Evolutionary conservation across 2,113 vertebrate species (phyloP).

Genomic region (Atrichornis clamosus): DNA sequence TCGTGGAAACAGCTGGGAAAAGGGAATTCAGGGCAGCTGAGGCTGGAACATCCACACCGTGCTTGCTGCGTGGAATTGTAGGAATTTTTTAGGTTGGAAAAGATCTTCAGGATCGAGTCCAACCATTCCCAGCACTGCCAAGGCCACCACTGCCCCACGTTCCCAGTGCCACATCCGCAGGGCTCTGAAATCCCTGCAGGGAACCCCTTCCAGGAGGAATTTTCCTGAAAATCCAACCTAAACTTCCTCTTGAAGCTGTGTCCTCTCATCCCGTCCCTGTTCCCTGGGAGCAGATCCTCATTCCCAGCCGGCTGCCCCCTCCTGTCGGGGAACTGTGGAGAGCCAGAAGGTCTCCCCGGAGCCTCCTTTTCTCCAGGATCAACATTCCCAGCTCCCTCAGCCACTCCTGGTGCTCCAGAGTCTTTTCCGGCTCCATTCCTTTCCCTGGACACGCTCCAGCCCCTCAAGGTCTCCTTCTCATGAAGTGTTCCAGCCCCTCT

Average conservation of each 20-base stretch:
- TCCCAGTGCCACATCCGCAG: neutral
- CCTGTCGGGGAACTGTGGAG: neutral
- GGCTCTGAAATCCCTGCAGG: neutral
- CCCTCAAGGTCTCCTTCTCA: neutral
- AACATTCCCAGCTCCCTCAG: neutral
- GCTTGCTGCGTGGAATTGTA: neutral
- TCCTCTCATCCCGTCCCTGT: neutral
- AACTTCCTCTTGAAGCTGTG: neutral
- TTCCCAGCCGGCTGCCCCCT: neutral
- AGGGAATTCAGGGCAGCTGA: neutral
- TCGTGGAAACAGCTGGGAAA: neutral
- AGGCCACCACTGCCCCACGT: neutral
- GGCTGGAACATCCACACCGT: neutral
- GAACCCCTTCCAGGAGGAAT: neutral
- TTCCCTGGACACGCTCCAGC: neutral
- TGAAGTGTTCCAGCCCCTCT: neutral
- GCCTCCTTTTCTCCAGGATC: neutral
- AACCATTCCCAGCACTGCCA: neutral
- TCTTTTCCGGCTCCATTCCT: neutral
- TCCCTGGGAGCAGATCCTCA: neutral
- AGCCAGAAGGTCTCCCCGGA: neutral
- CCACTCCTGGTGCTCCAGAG: too few relatives aligned
- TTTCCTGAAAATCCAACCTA: neutral
- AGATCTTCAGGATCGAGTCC: neutral
- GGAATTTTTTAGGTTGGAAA: neutral